A percentile compares a stretch with the other conserved stretches of the same genome.
Conservation (phyloP, 2,113 vertebrate genomes). For the Nothobranchius furzeri region DNA sequence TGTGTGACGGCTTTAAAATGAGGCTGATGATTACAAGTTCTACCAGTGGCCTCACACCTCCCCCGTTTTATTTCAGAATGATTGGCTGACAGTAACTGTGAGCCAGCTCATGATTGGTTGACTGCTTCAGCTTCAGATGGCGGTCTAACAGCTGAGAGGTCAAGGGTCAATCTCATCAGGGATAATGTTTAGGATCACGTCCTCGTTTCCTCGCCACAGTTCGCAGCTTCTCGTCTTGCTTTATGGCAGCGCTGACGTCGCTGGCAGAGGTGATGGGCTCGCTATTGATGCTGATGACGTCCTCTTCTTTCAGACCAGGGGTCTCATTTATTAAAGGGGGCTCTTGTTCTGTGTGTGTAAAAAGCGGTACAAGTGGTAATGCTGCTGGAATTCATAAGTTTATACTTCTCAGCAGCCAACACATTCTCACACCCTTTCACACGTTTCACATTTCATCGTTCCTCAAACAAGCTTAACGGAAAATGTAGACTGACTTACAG, state of each 20-base stretch:
- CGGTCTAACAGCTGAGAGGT: slow-evolving; percentile 66
- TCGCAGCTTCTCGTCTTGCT: slow-evolving; percentile 83
- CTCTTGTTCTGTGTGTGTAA: no score
- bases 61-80: slow-evolving; percentile 37
- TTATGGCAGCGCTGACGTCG: slow-evolving; percentile 93
- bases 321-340: no score
- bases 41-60: slow-evolving; percentile 21
- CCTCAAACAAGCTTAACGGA: no score
- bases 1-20: no score
- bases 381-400: no score
- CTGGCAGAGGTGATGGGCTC: slow-evolving; percentile 86
- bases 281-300: slow-evolving; percentile 98
- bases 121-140: slow-evolving; percentile 35
- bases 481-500: no score
- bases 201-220: slow-evolving; percentile 92
- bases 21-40: not conserved
- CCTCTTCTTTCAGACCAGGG: slow-evolving; percentile 88
- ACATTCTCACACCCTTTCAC: no score
- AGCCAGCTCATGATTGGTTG: slow-evolving; percentile 80
- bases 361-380: no score
- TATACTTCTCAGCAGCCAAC: no score
- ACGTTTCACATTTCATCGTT: no score
- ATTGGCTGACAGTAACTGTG: slow-evolving; percentile 75
- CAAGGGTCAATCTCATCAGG: slow-evolving; percentile 92
- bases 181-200: slow-evolving; percentile 87